These are phyloP conservation scores for Himalopsyche anomala DNA, from an alignment of 2,888 invertebrate species.

Conservation along the genomic window DNA sequence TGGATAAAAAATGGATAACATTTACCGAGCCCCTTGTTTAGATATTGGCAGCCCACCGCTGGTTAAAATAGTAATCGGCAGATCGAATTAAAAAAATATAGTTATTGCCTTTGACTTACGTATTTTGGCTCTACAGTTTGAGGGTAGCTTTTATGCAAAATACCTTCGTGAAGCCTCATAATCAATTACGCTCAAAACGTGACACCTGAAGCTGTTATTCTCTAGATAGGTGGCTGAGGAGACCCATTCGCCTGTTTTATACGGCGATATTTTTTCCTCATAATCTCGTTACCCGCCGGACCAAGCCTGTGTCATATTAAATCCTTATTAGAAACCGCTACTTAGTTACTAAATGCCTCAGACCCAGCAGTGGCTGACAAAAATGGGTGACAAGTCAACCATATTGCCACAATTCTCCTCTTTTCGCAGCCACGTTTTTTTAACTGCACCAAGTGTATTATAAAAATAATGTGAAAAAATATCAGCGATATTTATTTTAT, in stretches of 20 bases:
- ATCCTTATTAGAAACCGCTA: slow-evolving; percentile 63
- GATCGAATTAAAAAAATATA: too few species aligned
- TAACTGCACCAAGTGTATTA: too few species aligned
- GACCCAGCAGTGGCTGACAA: slow-evolving; percentile 46
- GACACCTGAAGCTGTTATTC: slow-evolving; percentile 61
- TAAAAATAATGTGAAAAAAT: too few species aligned
- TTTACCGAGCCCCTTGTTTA: too few species aligned
- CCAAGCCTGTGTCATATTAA: slow-evolving; percentile 64
- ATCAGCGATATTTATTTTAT: too few species aligned
- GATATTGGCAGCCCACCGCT: too few species aligned
- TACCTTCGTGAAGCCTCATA: slow-evolving; percentile 59
- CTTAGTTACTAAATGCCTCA: slow-evolving; percentile 54
- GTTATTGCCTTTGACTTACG: not conserved
- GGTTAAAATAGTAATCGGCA: too few species aligned
- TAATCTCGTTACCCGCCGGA: slow-evolving; percentile 57
- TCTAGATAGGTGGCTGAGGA: slow-evolving; percentile 31
- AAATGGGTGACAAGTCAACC: not conserved
- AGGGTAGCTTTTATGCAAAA: slow-evolving; percentile 54
- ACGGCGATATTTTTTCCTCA: slow-evolving; percentile 56
- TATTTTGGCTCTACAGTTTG: not conserved
- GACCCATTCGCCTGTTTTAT: slow-evolving; percentile 47
- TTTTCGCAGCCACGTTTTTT: not conserved
- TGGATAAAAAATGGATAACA: too few species aligned
- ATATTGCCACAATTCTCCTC: not conserved
- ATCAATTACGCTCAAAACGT: slow-evolving; percentile 63